Evolutionary conservation across 2,888 invertebrate species (phyloP).

Genomic region (Serripes groenlandicus): DNA sequence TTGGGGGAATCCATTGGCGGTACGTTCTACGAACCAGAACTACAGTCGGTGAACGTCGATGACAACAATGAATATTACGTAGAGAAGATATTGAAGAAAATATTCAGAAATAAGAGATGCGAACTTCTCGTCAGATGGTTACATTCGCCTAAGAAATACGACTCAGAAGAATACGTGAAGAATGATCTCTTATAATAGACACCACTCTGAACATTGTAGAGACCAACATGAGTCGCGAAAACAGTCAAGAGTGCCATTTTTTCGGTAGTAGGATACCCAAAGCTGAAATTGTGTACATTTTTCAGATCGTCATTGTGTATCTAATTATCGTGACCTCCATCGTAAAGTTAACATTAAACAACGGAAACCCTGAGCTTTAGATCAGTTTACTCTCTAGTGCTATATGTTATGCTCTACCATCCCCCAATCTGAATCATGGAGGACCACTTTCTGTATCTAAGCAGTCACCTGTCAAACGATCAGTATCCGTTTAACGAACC

Average conservation of each 20-base stretch:
- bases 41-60: conserved; percentile 28
- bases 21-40: conserved; percentile 35
- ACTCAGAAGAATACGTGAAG: conserved; percentile 27
- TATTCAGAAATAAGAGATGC: conserved; percentile 8
- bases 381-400: too few relatives aligned
- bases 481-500: conserved; percentile 4
- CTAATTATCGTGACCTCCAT: too few relatives aligned
- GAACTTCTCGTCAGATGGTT: conserved; percentile 39
- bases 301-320: too few relatives aligned
- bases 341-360: too few relatives aligned
- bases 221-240: not conserved
- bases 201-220: not conserved
- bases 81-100: conserved; percentile 26
- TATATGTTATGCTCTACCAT: too few relatives aligned
- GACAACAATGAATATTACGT: conserved; percentile 24
- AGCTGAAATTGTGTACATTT: too few relatives aligned
- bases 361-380: too few relatives aligned
- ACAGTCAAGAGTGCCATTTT: conserved; percentile 12
- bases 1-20: conserved; percentile 36
- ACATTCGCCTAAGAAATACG: conserved; percentile 43
- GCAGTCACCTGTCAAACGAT: conserved; percentile 20
- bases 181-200: conserved; percentile 1
- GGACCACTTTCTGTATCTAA: conserved; percentile 19
- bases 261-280: not conserved
- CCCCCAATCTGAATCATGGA: too few relatives aligned